Base-by-base conservation (phyloP, 2,113 vertebrate species). In the Calidris pugnax region DNA sequence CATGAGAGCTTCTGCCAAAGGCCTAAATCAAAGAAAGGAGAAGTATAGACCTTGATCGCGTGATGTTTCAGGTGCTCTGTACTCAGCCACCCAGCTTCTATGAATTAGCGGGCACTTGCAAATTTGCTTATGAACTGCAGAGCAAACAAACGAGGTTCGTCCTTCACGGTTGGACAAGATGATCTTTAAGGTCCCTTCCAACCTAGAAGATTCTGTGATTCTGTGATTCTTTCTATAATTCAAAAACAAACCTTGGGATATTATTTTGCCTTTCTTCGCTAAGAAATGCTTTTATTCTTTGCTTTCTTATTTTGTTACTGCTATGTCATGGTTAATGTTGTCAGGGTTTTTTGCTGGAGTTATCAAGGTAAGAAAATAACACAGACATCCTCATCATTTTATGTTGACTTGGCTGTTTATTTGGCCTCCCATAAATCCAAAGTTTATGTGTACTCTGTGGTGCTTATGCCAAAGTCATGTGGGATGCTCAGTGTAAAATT, bases 281-380 rank as follows among this genome's bases (percentile, higher is more conserved):
- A 43, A 26, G 8, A 62, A 19, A 26, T 14, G 14, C 11, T 74
- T 78, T 62, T 73, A 8, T 74, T 41, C 27, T 62, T 71, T 66
- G 26, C 12, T 78, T 45, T 56, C 37, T 53, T 41, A 27, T 60
- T 56, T 56, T 82, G 14, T 79, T 86, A 28, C 39, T 67, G 48
- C n/a, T n/a, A 0, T 35, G 15, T 50, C 39, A n/a, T 41, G 14
- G 63, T 84, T 30, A 76, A 56, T 4, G 7, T 18, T 59, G 16
- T 16, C 0, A 3, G 18, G 3, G 0, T 0, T 8, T 39, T 80
- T 53, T 71, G 6, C 43, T 56, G 45, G 28, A 32, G 22, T 62
- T 74, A 33, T 24, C 45, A 20, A 63, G 47, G 41, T 30, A 23
- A 51, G n/a, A 56, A 85, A 60, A 78, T 24, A 2, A 26, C 18